Evolutionary conservation across 2,797 vertebrate genomes (phyloP).

Genomic region (Parauchenoglanis ngamensis): DNA sequence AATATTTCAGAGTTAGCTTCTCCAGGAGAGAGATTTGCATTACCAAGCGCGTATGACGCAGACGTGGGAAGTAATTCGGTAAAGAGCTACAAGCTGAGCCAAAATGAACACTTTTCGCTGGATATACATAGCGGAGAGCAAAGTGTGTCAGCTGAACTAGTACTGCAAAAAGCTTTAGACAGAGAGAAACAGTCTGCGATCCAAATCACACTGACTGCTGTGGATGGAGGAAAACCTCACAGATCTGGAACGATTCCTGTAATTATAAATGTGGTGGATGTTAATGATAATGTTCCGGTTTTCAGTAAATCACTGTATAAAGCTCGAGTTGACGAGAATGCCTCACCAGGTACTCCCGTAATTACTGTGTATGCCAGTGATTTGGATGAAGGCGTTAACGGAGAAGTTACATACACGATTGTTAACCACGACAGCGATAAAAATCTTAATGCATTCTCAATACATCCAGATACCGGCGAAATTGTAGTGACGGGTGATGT

Average conservation of each 20-base stretch:
- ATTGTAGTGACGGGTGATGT: conserved; percentile 56
- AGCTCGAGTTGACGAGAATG: conserved; percentile 50
- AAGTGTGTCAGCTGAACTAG: conserved; percentile 57
- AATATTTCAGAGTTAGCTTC: conserved; percentile 60
- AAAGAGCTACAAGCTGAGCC: conserved; percentile 59
- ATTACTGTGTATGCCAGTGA: conserved; percentile 57
- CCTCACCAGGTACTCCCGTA: conserved; percentile 21
- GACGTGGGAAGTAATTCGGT: conserved; percentile 58
- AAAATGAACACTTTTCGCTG: conserved; percentile 60
- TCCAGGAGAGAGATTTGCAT: conserved; percentile 63
- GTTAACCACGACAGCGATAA: conserved; percentile 47
- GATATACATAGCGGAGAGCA: conserved; percentile 58
- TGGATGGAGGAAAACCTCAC: conserved; percentile 60
- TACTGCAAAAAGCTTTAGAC: conserved; percentile 63
- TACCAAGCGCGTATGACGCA: conserved; percentile 54
- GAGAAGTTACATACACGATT: conserved; percentile 54
- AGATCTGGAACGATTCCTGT: conserved; percentile 53
- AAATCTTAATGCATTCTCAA: conserved; percentile 34
- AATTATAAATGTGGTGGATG: conserved; percentile 60
- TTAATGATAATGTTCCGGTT: conserved; percentile 63
- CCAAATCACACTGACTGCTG: conserved; percentile 54
- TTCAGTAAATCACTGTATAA: conserved; percentile 61
- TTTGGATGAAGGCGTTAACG: conserved; percentile 56
- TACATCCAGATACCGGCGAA: conserved; percentile 58
- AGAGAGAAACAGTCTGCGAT: conserved; percentile 56